Percentiles rank a stretch among this genome's conserved stretches.
Evolutionary conservation across 2,888 invertebrate genomes (phyloP).

Genomic region (Caenorhabditis wallacei): DNA sequence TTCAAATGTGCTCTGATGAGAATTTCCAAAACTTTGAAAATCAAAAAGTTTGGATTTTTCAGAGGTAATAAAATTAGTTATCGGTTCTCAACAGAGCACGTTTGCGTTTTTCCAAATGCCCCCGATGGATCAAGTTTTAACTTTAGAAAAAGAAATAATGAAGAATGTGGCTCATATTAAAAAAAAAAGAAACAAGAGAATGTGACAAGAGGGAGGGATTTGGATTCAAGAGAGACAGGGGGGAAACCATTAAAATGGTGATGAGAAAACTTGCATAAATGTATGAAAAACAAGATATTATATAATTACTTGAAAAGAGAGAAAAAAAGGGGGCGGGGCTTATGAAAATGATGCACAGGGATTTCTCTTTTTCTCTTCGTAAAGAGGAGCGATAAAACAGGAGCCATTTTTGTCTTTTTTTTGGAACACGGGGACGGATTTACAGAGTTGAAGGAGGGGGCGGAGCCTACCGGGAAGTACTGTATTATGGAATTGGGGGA

Average conservation of each 20-base stretch:
- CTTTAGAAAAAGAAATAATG: neutral
- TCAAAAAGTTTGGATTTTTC: too few species aligned
- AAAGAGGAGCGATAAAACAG: slow-evolving; percentile 34
- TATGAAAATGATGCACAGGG: neutral
- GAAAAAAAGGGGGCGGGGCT: neutral
- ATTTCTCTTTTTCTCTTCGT: neutral
- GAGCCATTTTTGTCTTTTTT: too few species aligned
- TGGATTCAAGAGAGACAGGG: too few species aligned
- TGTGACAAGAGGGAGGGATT: neutral
- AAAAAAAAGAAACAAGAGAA: slow-evolving; percentile 7
- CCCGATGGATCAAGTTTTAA: too few species aligned
- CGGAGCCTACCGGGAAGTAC: slow-evolving; percentile 17
- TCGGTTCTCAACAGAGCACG: too few species aligned
- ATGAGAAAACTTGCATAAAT: slow-evolving; percentile 61
- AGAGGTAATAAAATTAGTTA: too few species aligned
- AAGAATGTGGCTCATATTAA: slow-evolving; percentile 10
- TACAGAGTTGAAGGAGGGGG: slow-evolving; percentile 17
- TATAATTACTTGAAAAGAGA: slow-evolving; percentile 6
- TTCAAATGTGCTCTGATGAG: neutral
- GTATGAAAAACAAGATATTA: slow-evolving; percentile 46
- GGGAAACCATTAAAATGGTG: slow-evolving; percentile 56
- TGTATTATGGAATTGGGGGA: slow-evolving; percentile 26
- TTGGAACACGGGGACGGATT: slow-evolving; percentile 20
- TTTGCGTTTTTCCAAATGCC: neutral
- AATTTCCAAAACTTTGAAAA: neutral